phyloP scores from a whole-genome alignment of 2,113 vertebrate genomes.

The Phrynosoma platyrhinos region DNA sequence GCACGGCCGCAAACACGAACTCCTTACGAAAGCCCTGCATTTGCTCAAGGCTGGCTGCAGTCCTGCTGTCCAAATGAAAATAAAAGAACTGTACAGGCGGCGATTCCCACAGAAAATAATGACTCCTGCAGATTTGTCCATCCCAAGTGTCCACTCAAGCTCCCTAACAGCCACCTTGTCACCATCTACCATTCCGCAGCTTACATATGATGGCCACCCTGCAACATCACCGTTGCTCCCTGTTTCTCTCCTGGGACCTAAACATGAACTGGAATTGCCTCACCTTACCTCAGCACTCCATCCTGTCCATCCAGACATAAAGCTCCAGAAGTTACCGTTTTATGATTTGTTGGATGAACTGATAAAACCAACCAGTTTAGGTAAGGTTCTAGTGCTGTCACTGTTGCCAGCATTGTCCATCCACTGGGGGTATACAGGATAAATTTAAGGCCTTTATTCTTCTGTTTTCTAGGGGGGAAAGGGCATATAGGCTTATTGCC shows the following conservation, averaged over 20 bases:
- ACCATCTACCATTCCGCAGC: slow-evolving; percentile 86
- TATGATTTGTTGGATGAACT: slow-evolving; percentile 98
- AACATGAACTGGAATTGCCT: slow-evolving; percentile 95
- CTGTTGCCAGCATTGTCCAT: not conserved
- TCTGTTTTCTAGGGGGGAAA: not conserved
- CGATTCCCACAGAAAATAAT: slow-evolving; percentile 97
- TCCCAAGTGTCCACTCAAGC: slow-evolving; percentile 89
- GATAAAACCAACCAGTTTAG: slow-evolving; percentile 98
- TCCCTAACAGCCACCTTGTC: slow-evolving; percentile 89
- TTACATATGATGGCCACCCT: slow-evolving; percentile 90
- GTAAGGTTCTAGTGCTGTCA: slow-evolving; percentile 76
- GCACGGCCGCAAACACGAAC: slow-evolving; percentile 99
- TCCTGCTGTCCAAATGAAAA: slow-evolving; percentile 98
- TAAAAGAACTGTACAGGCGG: slow-evolving; percentile 97
- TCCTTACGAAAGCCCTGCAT: slow-evolving; percentile 96
- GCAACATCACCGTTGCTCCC: slow-evolving; percentile 92
- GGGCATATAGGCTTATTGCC: too few relatives aligned
- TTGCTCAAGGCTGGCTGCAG: slow-evolving; percentile 97
- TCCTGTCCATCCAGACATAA: slow-evolving; percentile 97
- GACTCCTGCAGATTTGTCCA: slow-evolving; percentile 89
- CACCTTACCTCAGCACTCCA: slow-evolving; percentile 93
- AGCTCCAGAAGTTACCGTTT: slow-evolving; percentile 96
- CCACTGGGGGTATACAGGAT: not conserved
- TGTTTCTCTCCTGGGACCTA: slow-evolving; percentile 94
- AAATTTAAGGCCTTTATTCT: not conserved